phyloP scores from a whole-genome alignment of 1,140 invertebrate genomes.

The Cydia pomonella region DNA sequence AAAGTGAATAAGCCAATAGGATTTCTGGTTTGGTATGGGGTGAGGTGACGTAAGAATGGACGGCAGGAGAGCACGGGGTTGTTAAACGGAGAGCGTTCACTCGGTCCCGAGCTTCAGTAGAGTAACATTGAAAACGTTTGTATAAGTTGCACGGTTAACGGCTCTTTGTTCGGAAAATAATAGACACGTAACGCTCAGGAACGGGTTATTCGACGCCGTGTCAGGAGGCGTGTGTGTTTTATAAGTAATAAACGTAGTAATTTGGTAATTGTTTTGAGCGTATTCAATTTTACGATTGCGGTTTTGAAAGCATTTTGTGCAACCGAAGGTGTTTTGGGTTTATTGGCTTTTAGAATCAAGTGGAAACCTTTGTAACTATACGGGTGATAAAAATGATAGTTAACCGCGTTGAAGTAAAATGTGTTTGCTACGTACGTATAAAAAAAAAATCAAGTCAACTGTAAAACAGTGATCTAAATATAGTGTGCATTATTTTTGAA shows the following conservation, averaged over 20 bases:
- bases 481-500: neutral
- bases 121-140: constrained; percentile 55
- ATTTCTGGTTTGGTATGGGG: constrained; percentile 61
- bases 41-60: constrained; percentile 74
- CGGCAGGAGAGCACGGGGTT: constrained; percentile 64
- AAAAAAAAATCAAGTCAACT: neutral
- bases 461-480: neutral
- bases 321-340: constrained; percentile 73
- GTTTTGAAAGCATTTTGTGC: constrained; percentile 73
- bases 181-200: constrained; percentile 59
- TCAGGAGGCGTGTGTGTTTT: constrained; percentile 64
- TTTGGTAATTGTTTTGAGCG: constrained; percentile 63
- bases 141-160: constrained; percentile 57
- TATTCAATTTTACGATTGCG: constrained; percentile 66
- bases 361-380: constrained; percentile 73
- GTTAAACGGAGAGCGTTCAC: constrained; percentile 72
- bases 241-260: constrained; percentile 70
- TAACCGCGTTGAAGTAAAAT: constrained; percentile 49
- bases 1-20: constrained; percentile 69
- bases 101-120: constrained; percentile 60
- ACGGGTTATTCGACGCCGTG: constrained; percentile 54
- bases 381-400: constrained; percentile 67
- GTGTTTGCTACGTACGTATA: constrained; percentile 23
- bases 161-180: constrained; percentile 67
- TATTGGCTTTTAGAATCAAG: constrained; percentile 67